phyloP scores from a whole-genome alignment of 2,113 vertebrate species.

The Sorex fumeus region DNA sequence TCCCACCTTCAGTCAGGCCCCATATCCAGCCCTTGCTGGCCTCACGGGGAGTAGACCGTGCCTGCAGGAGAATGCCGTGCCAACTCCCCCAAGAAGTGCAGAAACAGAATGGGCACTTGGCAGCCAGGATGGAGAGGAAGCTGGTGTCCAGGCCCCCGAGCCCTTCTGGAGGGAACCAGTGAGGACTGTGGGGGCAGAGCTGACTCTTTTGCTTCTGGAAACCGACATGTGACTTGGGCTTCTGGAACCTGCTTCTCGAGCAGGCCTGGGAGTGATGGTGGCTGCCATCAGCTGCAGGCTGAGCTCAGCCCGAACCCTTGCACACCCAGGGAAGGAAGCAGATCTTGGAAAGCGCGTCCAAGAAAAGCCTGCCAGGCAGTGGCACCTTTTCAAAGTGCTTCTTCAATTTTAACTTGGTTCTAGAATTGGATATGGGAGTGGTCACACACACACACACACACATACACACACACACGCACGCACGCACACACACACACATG shows the following conservation, averaged over 20 bases:
- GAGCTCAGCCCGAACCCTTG: not conserved
- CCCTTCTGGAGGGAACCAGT: not conserved
- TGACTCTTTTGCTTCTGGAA: constrained; percentile 40
- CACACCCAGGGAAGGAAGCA: not conserved
- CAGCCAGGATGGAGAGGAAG: not conserved
- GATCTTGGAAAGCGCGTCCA: not conserved
- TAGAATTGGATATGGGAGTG: not conserved
- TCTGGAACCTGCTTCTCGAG: no score
- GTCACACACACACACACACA: not conserved
- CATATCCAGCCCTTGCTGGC: no score
- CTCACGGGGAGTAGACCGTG: not conserved
- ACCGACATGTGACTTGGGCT: no score
- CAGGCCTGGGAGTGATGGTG: no score
- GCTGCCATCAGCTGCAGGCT: not conserved
- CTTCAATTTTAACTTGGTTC: constrained; percentile 32
- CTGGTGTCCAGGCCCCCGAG: not conserved
- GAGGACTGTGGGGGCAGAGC: not conserved
- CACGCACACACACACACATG: no score
- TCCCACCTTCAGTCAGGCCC: constrained; percentile 9
- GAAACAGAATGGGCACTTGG: constrained; percentile 14
- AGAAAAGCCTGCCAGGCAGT: not conserved
- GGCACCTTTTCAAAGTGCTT: not conserved
- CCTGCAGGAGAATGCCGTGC: not conserved
- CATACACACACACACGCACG: not conserved
- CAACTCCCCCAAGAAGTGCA: constrained; percentile 33